Evolutionary conservation across 2,888 invertebrate species (phyloP).

Genomic region (Ptychoptera contaminata): DNA sequence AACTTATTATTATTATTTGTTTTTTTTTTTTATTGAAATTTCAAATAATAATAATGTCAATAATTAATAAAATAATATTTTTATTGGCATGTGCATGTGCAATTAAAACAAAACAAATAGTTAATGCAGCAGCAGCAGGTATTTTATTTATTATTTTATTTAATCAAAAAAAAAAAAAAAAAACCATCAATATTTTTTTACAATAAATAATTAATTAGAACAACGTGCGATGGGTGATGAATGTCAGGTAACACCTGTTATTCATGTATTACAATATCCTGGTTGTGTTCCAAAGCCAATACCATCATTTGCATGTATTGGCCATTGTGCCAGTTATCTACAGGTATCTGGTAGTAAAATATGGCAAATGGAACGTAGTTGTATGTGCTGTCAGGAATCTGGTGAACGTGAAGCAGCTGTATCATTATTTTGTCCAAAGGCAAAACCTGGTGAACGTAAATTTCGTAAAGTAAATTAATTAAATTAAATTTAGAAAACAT

Average conservation of each 20-base stretch:
- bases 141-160: neutral
- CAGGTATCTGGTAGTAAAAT: conserved; percentile 91
- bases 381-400: conserved; percentile 91
- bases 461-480: conserved; percentile 51
- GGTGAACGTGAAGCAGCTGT: conserved; percentile 83
- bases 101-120: neutral
- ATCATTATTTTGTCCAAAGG: conserved; percentile 76
- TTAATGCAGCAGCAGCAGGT: neutral
- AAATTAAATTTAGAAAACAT: neutral
- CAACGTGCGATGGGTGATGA: conserved; percentile 38
- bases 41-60: neutral
- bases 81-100: conserved; percentile 8
- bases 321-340: conserved; percentile 79
- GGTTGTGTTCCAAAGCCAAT: conserved; percentile 88
- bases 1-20: too few species aligned
- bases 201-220: conserved; percentile 2
- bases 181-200: neutral
- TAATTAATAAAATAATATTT: conserved; percentile 7
- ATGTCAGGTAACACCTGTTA: conserved; percentile 81
- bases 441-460: conserved; percentile 70
- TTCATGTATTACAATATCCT: conserved; percentile 78
- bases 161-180: neutral
- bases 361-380: conserved; percentile 91
- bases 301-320: conserved; percentile 84
- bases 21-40: too few species aligned